Percentiles rank a stretch among this genome's conserved stretches.
These are phyloP conservation scores for Fulmarus glacialis DNA, from an alignment of 2,113 vertebrate genomes.

Conservation along the genomic window DNA sequence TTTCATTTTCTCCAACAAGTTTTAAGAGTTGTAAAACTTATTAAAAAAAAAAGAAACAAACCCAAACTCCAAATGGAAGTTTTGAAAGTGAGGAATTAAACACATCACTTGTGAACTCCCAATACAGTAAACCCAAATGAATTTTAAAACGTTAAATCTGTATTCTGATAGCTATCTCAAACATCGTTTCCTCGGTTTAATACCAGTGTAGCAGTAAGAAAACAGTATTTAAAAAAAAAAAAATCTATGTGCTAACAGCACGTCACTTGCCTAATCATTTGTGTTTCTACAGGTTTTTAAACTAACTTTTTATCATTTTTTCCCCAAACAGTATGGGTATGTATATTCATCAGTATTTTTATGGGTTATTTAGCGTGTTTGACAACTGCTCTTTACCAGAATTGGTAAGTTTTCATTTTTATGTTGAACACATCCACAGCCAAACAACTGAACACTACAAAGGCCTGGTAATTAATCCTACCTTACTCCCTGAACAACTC, in stretches of 20 bases:
- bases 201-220: neutral
- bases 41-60: neutral
- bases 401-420: rapidly evolving
- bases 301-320: rapidly evolving
- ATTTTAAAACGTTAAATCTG: neutral
- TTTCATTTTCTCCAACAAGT: neutral
- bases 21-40: neutral
- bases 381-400: neutral
- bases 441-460: rapidly evolving
- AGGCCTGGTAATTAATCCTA: rapidly evolving
- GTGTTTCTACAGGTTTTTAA: neutral
- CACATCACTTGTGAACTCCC: neutral
- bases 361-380: rapidly evolving
- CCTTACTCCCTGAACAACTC: rapidly evolving
- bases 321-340: rapidly evolving
- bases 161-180: neutral
- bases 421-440: rapidly evolving
- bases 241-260: rapidly evolving
- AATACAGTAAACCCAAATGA: rapidly evolving
- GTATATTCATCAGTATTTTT: neutral
- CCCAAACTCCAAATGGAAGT: neutral
- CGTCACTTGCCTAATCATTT: neutral
- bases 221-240: neutral
- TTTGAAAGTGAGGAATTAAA: neutral
- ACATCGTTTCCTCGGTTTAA: neutral